Conservation (phyloP, 2,113 vertebrate species). For the Carassius gibelio region DNA sequence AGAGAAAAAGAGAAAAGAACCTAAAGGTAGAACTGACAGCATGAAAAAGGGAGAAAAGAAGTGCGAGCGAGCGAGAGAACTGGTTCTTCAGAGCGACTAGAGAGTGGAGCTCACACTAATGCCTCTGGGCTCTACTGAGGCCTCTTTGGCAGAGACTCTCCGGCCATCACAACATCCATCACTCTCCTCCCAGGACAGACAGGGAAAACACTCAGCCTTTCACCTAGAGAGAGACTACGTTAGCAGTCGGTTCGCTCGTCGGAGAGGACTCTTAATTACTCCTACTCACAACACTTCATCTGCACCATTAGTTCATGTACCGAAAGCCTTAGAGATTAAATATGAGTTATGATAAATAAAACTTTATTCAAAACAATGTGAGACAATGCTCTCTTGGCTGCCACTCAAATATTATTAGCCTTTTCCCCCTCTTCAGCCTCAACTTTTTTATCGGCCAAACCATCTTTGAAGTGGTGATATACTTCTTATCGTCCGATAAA, state of each 20-base stretch:
- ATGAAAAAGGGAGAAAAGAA: constrained; percentile 25
- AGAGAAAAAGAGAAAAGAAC: constrained; percentile 17
- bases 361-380: constrained; percentile 43
- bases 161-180: constrained; percentile 61
- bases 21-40: constrained; percentile 14
- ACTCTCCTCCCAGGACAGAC: constrained; percentile 56
- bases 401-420: constrained; percentile 42
- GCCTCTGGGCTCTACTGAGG: constrained; percentile 50
- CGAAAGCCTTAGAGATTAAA: constrained; percentile 44
- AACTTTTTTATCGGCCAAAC: constrained; percentile 18
- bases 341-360: constrained; percentile 53
- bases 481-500: constrained; percentile 35
- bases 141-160: constrained; percentile 58
- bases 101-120: constrained; percentile 38
- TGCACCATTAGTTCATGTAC: constrained; percentile 43
- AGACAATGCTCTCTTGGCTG: constrained; percentile 44
- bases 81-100: constrained; percentile 19
- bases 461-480: constrained; percentile 31
- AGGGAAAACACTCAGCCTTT: constrained; percentile 46
- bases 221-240: constrained; percentile 37
- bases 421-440: constrained; percentile 3
- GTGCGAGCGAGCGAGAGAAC: constrained; percentile 35
- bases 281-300: constrained; percentile 56
- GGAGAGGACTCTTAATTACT: constrained; percentile 51
- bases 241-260: constrained; percentile 27